These are phyloP conservation scores for Dendropsophus ebraccatus DNA, from an alignment of 2,113 vertebrate genomes.

Conservation along the genomic window DNA sequence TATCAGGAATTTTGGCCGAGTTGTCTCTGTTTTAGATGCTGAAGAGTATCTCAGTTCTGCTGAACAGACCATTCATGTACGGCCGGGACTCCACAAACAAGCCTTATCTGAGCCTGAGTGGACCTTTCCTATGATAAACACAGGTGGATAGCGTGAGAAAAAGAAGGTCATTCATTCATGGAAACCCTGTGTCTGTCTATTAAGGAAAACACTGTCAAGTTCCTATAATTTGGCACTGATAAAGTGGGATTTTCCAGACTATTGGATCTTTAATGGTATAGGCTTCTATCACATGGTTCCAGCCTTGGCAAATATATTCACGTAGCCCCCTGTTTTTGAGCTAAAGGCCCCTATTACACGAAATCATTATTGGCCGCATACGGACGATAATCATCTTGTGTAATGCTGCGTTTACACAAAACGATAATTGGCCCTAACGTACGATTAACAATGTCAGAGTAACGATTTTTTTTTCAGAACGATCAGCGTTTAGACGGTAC, in stretches of 20 bases:
- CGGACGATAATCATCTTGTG: too few relatives aligned
- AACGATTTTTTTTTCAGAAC: too few relatives aligned
- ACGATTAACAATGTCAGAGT: too few relatives aligned
- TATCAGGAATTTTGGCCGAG: slow-evolving; percentile 12
- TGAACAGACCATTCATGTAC: neutral
- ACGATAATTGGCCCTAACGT: too few relatives aligned
- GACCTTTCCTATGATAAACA: slow-evolving; percentile 9
- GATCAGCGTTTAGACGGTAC: too few relatives aligned
- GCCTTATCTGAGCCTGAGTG: neutral
- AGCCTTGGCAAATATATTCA: neutral
- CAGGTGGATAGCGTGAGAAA: neutral
- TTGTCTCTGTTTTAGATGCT: neutral
- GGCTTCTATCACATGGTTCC: neutral
- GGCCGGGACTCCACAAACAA: slow-evolving; percentile 1
- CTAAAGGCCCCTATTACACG: too few relatives aligned
- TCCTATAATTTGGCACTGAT: neutral
- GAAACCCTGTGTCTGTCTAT: neutral
- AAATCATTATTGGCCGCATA: too few relatives aligned
- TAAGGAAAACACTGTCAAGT: neutral
- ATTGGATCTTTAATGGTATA: neutral
- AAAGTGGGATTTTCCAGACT: neutral
- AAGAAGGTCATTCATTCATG: neutral
- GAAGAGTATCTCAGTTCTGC: neutral
- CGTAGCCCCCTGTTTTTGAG: neutral
- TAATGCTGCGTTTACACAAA: too few relatives aligned